Evolutionary conservation across 23 tunicate genomes (phyloP), one percentile per base, ranked within the genome.

Genomic region (Aplidium turbinatum): DNA sequence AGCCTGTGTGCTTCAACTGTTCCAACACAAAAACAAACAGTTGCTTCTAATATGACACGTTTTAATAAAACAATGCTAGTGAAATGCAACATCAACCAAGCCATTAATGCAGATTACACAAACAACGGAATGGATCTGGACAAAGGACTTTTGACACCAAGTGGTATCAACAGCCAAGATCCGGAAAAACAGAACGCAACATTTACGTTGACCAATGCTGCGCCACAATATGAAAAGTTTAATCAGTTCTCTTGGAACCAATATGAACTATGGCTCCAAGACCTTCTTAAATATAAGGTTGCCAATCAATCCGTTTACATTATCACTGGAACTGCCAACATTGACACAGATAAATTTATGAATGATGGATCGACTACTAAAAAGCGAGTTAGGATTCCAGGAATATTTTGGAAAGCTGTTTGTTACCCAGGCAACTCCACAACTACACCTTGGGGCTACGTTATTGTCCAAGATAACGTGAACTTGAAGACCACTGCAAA

Each of bases 131-230:
- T n/a, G n/a, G n/a, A n/a, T n/a, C n/a, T n/a, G n/a, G n/a, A n/a
- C n/a, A n/a, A n/a, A n/a, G n/a, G n/a, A n/a, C n/a, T n/a, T n/a
- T n/a, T n/a, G n/a, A n/a, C n/a, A n/a, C n/a, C n/a, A n/a, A n/a
- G n/a, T n/a, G n/a, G n/a, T n/a, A n/a, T n/a, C n/a, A n/a, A n/a
- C n/a, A n/a, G n/a, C n/a, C n/a, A n/a, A n/a, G n/a, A n/a, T n/a
- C 48, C 22, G 21, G 81, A 76, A 40, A 77, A 75, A 5, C 96
- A 89, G 40, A 46, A 45, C n/a, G 76, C 53, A 2, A 89, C 96
- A n/a, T 89, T 89, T 48, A 89, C 96, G 20, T 81, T 89, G 1
- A 89, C 96, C 51, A 89, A 89, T 77, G 96, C 88, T 24, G 96
- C 96, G 28, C 96, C 96, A 36, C 96, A 89, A 58, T 77, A 60